These are phyloP conservation scores for Apogon hyalosoma DNA, from an alignment of 2,797 vertebrate species.

Conservation along the genomic window DNA sequence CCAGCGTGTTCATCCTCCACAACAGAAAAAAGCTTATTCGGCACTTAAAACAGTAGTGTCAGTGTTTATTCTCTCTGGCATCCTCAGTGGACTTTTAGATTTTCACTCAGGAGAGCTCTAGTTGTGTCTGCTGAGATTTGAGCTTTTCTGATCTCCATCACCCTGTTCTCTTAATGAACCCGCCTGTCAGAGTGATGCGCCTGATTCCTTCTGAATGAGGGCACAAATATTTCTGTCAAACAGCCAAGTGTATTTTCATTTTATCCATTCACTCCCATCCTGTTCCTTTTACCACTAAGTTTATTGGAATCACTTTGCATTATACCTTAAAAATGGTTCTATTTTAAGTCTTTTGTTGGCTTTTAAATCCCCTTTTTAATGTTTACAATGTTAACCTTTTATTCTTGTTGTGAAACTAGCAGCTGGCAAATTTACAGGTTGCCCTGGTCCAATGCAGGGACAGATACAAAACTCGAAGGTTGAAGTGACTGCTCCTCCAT, in stretches of 20 bases:
- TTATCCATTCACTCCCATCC: background rate
- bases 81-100: constrained; percentile 51
- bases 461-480: no score
- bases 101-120: constrained; percentile 43
- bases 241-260: background rate
- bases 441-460: no score
- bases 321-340: constrained; percentile 8
- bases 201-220: background rate
- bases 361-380: no score
- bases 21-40: constrained; percentile 44
- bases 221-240: background rate
- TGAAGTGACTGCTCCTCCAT: no score
- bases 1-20: constrained; percentile 33
- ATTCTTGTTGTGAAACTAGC: no score
- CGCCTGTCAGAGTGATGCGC: no score
- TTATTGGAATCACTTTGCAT: constrained; percentile 5
- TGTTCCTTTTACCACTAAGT: background rate
- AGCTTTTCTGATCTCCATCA: constrained; percentile 22
- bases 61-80: constrained; percentile 37
- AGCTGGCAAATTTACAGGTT: no score
- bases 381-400: no score
- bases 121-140: constrained; percentile 22
- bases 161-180: background rate
- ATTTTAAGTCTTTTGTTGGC: no score
- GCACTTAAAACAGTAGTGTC: constrained; percentile 48